Conservation (phyloP, 2,797 vertebrate genomes). For the Tangara arthus region DNA sequence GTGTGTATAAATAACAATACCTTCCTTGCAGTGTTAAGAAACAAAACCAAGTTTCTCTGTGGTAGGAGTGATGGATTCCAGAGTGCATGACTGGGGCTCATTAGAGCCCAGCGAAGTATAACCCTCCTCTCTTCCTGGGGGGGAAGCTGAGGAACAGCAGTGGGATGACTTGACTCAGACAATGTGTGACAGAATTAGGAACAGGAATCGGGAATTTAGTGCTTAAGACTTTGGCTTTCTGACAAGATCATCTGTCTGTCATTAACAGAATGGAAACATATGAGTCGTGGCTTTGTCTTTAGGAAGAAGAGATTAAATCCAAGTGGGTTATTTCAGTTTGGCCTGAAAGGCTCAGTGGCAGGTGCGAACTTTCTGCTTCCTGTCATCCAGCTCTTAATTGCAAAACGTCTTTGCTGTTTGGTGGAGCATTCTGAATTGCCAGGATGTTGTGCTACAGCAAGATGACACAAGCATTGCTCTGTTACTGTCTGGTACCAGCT, state of each 20-base stretch:
- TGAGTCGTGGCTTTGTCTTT: conserved; percentile 7
- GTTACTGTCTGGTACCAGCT: neutral
- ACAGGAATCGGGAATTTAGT: neutral
- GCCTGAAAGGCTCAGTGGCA: conserved; percentile 41
- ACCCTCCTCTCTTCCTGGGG: neutral
- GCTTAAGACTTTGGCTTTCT: conserved; percentile 14
- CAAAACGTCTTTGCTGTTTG: neutral
- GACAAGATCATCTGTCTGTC: neutral
- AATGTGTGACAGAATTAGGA: neutral
- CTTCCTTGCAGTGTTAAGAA: neutral
- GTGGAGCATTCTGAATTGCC: neutral
- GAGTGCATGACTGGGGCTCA: neutral
- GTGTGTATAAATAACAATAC: neutral
- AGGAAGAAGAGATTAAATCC: conserved; percentile 38
- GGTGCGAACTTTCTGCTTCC: conserved; percentile 50
- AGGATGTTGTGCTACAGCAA: neutral
- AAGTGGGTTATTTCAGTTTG: conserved; percentile 40
- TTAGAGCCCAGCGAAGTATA: neutral
- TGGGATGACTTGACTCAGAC: neutral
- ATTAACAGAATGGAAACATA: conserved; percentile 4
- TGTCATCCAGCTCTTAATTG: conserved; percentile 16
- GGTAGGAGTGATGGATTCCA: neutral
- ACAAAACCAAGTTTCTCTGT: neutral
- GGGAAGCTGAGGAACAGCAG: neutral
- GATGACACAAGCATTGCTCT: neutral